A percentile compares a stretch with the other conserved stretches of the same genome.
phyloP scores from a whole-genome alignment of 2,113 vertebrate species.

The Ciconia boyciana region DNA sequence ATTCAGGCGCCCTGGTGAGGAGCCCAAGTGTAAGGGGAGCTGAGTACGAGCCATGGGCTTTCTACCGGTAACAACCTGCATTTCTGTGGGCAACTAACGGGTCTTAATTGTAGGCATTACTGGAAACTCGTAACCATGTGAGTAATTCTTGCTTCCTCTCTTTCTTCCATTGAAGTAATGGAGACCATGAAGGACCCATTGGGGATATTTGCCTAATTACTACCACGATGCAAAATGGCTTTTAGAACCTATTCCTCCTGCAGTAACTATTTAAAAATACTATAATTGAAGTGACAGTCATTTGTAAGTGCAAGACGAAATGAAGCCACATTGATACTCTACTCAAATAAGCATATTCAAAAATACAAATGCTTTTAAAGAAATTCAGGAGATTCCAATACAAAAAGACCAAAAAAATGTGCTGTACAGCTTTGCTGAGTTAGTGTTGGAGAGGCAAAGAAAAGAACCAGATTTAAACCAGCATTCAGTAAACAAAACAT shows the following conservation, averaged over 20 bases:
- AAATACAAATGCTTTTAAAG: not conserved
- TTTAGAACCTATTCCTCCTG: not conserved
- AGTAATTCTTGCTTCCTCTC: not conserved
- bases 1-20: not conserved
- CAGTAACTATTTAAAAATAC: not conserved
- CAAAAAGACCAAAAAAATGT: slow-evolving; percentile 31
- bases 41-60: not conserved
- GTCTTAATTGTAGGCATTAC: not conserved
- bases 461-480: not conserved
- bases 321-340: not conserved
- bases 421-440: slow-evolving; percentile 19
- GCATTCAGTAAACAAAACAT: not conserved
- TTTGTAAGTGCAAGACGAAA: not conserved
- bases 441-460: not conserved
- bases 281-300: not conserved
- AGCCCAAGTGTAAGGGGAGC: not conserved
- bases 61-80: not conserved
- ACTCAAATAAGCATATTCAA: not conserved
- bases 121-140: not conserved
- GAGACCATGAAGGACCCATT: not conserved
- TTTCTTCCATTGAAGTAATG: not conserved
- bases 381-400: not conserved
- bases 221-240: not conserved
- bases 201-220: not conserved
- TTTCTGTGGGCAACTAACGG: not conserved